Evolutionary conservation across 2,113 vertebrate species (phyloP), one percentile per base, ranked within the genome.

Genomic region (Oncorhynchus keta): DNA sequence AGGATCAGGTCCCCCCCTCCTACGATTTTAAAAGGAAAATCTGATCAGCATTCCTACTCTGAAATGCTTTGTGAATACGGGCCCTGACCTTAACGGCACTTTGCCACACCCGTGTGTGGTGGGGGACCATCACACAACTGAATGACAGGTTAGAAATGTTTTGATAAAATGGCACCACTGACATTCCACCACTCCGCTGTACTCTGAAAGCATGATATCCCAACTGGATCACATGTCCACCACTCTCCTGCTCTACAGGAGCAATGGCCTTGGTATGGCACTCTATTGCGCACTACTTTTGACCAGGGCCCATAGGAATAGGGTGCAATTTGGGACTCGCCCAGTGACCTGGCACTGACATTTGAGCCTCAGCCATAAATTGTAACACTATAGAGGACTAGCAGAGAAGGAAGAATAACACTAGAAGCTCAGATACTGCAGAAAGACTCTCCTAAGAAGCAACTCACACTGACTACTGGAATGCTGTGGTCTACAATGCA

Each of bases 401-500:
- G 45, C 86, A 82, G 77, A 74, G 35, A 45, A 45, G 73, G 45
- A 80, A 87, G 73, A 80, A 67, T 64, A 85, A 85, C 78, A 89
- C 83, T 82, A 80, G 69, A 86, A 65, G 85, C 79, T 74, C 74
- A 68, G 83, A 83, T 75, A 82, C 79, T 73, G 83, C 83, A 80
- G 77, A 77, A 76, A 76, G 68, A 76, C 75, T 62, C 30, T 6
- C 39, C 57, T 70, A 65, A 32, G 35, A 76, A 26, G 68, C 39
- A 9, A 75, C 70, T 74, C 74, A 93, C 93, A 93, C 88, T 91
- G 92, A 88, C 71, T 77, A 57, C 76, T 87, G 90, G 92, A 94
- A 94, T 87, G 91, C 77, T 76, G 84, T 81, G 85, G 88, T 89
- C 85, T 90, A 93, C 81, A 87, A 79, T 88, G 85, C 89, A 88